These are phyloP conservation scores for Sthenelais limicola DNA, from an alignment of 2,888 invertebrate genomes.

Conservation along the genomic window DNA sequence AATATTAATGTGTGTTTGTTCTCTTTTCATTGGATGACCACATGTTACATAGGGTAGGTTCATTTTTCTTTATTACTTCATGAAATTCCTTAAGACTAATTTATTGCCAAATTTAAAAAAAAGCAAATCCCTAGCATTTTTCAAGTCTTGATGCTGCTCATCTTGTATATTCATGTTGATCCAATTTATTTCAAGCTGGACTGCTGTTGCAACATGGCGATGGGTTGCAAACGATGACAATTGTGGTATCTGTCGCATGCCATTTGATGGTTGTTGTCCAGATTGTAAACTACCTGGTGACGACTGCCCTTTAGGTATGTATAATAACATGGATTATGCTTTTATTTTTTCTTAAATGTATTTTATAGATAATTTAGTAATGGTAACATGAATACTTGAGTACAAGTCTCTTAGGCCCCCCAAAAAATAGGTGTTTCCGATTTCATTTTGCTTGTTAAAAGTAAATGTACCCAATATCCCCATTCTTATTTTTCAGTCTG, in stretches of 20 bases:
- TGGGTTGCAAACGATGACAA: slow-evolving; percentile 99
- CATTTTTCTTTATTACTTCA: too few relatives aligned
- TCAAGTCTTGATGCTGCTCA: too few relatives aligned
- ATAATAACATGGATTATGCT: neutral
- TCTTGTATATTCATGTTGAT: too few relatives aligned
- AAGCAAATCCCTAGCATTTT: too few relatives aligned
- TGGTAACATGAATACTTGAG: neutral
- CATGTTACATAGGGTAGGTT: too few relatives aligned
- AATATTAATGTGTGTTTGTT: too few relatives aligned
- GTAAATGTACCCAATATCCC: neutral
- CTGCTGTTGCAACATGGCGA: slow-evolving; percentile 92
- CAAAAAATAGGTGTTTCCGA: neutral
- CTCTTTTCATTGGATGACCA: too few relatives aligned
- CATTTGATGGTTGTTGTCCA: slow-evolving; percentile 98
- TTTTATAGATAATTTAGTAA: neutral
- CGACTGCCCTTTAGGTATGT: slow-evolving; percentile 90
- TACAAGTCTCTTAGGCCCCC: neutral
- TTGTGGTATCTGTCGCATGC: slow-evolving; percentile 96
- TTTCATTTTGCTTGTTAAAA: neutral
- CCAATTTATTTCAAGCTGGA: too few relatives aligned
- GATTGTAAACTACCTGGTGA: slow-evolving; percentile 98
- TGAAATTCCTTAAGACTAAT: too few relatives aligned
- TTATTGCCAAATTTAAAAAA: too few relatives aligned
- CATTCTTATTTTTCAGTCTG: slow-evolving; percentile 79
- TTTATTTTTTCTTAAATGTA: neutral